Percentiles rank a stretch among this genome's conserved stretches.
Conservation (phyloP, 2,888 invertebrate species). For the Noctua janthina region DNA sequence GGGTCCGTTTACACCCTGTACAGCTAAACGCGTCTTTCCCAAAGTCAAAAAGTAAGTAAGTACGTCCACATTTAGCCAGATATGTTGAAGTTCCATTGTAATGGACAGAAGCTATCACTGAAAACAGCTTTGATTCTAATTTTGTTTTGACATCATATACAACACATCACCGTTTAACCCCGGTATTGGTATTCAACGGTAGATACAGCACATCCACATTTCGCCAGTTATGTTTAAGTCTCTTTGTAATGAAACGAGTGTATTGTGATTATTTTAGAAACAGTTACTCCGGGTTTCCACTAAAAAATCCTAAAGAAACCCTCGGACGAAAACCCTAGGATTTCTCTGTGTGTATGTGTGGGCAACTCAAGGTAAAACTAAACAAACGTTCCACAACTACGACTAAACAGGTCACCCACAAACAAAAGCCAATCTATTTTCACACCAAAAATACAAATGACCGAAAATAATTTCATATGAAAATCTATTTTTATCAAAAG, state of each 20-base stretch:
- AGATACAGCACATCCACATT: no score
- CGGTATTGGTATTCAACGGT: no score
- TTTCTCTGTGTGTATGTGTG: neutral
- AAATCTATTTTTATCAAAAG: conserved; percentile 21
- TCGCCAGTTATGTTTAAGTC: neutral
- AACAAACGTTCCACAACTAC: neutral
- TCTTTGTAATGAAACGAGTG: neutral
- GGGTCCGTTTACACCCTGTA: no score
- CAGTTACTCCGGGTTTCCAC: neutral
- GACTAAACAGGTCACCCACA: neutral
- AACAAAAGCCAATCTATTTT: neutral
- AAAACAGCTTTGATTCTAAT: no score
- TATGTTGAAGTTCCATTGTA: neutral
- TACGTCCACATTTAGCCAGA: neutral
- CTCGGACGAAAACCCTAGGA: neutral
- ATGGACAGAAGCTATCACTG: neutral
- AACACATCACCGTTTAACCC: no score
- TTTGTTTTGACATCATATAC: no score
- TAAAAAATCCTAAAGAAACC: neutral
- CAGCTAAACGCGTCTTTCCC: no score
- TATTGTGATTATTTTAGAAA: neutral
- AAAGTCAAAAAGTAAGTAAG: no score
- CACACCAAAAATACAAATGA: neutral
- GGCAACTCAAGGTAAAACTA: neutral
- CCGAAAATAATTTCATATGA: neutral